Evolutionary conservation across 2,797 vertebrate species (phyloP).

Genomic region (Chelidonichthys spinosus): DNA sequence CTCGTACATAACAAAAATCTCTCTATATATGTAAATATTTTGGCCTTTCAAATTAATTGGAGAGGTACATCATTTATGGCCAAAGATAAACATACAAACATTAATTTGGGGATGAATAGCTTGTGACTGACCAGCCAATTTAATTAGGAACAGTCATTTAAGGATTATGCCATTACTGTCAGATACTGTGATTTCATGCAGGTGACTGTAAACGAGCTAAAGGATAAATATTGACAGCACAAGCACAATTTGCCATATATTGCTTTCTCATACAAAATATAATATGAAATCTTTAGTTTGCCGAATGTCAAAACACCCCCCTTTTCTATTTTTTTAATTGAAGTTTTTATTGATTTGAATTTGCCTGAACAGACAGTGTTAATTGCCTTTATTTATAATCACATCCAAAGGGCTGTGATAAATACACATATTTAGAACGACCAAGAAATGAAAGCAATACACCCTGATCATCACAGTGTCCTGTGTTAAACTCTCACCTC

Average conservation of each 20-base stretch:
- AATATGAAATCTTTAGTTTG: not conserved
- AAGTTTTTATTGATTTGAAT: not conserved
- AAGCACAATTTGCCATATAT: not conserved
- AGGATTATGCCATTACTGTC: constrained; percentile 37
- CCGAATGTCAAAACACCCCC: not conserved
- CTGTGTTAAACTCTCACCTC: not conserved
- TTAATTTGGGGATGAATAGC: constrained; percentile 51
- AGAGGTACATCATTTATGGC: constrained; percentile 40
- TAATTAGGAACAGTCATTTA: constrained; percentile 58
- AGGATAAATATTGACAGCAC: not conserved
- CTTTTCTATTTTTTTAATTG: not conserved
- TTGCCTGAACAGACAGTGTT: not conserved
- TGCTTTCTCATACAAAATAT: not conserved
- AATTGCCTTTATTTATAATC: not conserved
- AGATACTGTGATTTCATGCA: constrained; percentile 23
- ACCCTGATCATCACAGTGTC: not conserved
- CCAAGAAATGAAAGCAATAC: not conserved
- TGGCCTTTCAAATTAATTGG: constrained; percentile 58
- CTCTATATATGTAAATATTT: constrained; percentile 46
- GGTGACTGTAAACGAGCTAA: constrained; percentile 19
- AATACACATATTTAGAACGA: not conserved
- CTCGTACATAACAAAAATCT: constrained; percentile 26
- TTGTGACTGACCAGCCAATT: constrained; percentile 49
- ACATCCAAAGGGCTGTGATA: not conserved
- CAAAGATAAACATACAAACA: constrained; percentile 56